Evolutionary conservation across 2,797 vertebrate genomes (phyloP), one percentile per base, ranked within the genome.

Genomic region (Tachyglossus aculeatus): DNA sequence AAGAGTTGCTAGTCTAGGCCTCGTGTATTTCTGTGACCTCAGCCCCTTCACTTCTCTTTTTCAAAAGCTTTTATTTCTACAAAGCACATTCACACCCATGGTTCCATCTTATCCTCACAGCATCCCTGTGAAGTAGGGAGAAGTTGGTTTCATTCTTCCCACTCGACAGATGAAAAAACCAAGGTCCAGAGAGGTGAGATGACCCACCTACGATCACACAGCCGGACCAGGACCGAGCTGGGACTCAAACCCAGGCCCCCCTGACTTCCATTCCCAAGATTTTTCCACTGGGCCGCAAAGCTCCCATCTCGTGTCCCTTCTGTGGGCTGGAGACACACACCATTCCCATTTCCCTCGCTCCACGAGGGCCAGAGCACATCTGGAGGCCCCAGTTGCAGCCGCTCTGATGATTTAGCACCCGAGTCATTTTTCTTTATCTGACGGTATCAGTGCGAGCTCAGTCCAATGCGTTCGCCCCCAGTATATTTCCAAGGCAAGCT

Each of bases 291-390:
- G 29, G 15, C 25, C 16, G 7, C 19, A 14, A 7, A 18, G 9
- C 44, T 45, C 24, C 44, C 44, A 27, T 45, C 24, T 14, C 6
- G 27, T 45, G 24, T 45, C 13, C 19, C 14, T 7, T 25, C 16
- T n/a, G 16, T 18, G 16, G 14, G 19, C 0, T 15, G 18, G 40
- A 24, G 7, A 27, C 39, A 47, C 25, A 44, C n/a, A 44, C 9
- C 2, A 33, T 50, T 70, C 70, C 55, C 66, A 40, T 15, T 68
- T 71, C 50, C 71, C 70, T 73, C 75, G 72, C 18, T 10, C 24
- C 50, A 18, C 59, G 51, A 62, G 21, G 64, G 67, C 16, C 43
- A 3, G 2, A 11, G 34, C 48, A 39, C 25, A 65, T 77, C 80
- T 71, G 67, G 56, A 55, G 58, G 40, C 12, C 58, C 47, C 38